Evolutionary conservation across 2,888 invertebrate genomes (phyloP).

Genomic region (Drosophila macrothrix): DNA sequence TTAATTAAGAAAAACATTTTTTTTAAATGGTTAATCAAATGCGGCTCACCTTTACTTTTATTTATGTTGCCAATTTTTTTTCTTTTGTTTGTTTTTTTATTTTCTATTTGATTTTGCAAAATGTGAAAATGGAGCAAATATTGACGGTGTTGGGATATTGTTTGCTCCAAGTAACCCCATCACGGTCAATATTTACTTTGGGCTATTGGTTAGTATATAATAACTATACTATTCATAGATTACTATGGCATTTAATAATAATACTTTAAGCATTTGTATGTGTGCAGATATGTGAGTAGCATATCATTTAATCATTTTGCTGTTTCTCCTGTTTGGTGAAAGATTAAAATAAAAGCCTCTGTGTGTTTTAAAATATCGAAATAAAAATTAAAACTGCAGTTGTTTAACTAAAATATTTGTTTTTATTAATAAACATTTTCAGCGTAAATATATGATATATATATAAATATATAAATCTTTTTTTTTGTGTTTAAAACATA

Average conservation of each 20-base stretch:
- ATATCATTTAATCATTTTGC: slow-evolving; percentile 30
- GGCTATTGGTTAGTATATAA: slow-evolving; percentile 80
- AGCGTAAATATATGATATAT: slow-evolving; percentile 77
- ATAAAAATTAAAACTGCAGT: slow-evolving; percentile 49
- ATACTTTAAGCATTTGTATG: slow-evolving; percentile 43
- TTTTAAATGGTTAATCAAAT: slow-evolving; percentile 26
- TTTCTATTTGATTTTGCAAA: slow-evolving; percentile 48
- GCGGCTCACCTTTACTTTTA: slow-evolving; percentile 5
- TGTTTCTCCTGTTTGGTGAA: slow-evolving; percentile 10
- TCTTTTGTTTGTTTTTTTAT: slow-evolving; percentile 14
- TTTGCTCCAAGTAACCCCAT: slow-evolving; percentile 42
- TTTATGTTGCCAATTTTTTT: slow-evolving; percentile 52
- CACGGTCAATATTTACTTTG: slow-evolving; percentile 84
- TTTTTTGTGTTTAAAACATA: slow-evolving; percentile 77
- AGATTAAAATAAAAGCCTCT: slow-evolving; percentile 57
- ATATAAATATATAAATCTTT: slow-evolving; percentile 62
- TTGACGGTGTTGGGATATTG: slow-evolving; percentile 71
- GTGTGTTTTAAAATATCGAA: slow-evolving; percentile 39
- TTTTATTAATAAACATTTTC: slow-evolving; percentile 82
- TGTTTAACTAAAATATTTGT: slow-evolving; percentile 83
- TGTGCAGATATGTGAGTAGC: slow-evolving; percentile 38
- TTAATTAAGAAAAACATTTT: slow-evolving; percentile 5
- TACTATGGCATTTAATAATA: slow-evolving; percentile 53
- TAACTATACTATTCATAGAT: slow-evolving; percentile 62
- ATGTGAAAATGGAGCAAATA: slow-evolving; percentile 85